These are phyloP conservation scores for Pammene aurita DNA, from an alignment of 2,888 invertebrate species.

Conservation along the genomic window DNA sequence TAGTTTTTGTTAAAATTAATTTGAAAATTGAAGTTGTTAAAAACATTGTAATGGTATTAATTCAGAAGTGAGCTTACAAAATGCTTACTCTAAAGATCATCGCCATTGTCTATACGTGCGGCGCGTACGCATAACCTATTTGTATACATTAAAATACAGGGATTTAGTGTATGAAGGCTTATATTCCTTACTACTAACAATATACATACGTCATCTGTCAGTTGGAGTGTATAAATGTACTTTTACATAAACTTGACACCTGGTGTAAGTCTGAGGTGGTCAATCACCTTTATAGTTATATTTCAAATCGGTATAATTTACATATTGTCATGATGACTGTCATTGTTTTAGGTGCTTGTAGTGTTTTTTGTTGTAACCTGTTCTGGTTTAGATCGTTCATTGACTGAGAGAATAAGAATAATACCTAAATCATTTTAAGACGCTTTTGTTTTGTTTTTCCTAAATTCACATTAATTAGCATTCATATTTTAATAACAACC, in stretches of 20 bases:
- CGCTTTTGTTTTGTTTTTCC: background rate
- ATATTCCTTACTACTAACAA: background rate
- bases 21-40: background rate
- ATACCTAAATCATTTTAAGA: background rate
- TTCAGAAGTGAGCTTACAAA: conserved; percentile 28
- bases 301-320: conserved; percentile 30
- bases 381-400: conserved; percentile 2
- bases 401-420: background rate
- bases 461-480: background rate
- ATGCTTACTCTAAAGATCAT: conserved; percentile 25
- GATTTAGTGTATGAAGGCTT: background rate
- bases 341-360: conserved; percentile 1
- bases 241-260: conserved; percentile 37
- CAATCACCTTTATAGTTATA: conserved; percentile 40
- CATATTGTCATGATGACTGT: conserved; percentile 24
- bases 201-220: background rate
- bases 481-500: too few species aligned
- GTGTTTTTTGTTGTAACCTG: background rate
- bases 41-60: conserved; percentile 11
- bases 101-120: conserved; percentile 34
- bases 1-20: background rate
- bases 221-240: background rate
- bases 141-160: conserved; percentile 30
- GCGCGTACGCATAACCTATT: conserved; percentile 36
- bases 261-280: conserved; percentile 37